These are phyloP conservation scores for Gambelia wislizenii DNA, from an alignment of 2,797 vertebrate species.

Conservation along the genomic window DNA sequence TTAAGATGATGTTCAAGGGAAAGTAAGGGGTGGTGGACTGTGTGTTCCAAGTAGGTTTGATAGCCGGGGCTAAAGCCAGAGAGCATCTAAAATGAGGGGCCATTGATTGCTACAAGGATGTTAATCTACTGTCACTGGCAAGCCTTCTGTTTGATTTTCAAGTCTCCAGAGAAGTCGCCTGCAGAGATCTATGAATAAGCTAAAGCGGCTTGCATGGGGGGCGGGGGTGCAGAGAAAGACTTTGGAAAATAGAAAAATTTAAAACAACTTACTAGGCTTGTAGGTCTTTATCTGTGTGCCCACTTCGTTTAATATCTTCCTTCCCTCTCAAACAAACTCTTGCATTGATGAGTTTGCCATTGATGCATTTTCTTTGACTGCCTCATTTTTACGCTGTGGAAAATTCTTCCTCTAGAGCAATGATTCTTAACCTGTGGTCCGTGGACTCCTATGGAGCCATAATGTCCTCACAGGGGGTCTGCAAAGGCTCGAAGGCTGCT, in stretches of 20 bases:
- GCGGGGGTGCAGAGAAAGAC: background rate
- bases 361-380: no score
- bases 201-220: background rate
- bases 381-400: background rate
- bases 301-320: background rate
- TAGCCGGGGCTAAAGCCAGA: background rate
- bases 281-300: background rate
- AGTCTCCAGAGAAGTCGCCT: background rate
- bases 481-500: no score
- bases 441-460: no score
- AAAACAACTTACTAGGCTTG: background rate
- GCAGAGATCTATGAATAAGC: background rate
- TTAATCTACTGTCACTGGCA: background rate
- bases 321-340: background rate
- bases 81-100: background rate
- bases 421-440: no score
- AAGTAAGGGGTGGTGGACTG: background rate
- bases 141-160: background rate
- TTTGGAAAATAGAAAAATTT: background rate
- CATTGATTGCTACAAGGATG: background rate
- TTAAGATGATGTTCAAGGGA: conserved; percentile 28
- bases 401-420: background rate
- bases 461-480: no score
- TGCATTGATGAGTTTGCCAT: background rate
- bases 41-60: conserved; percentile 17